Evolutionary conservation across 53 echinoderm and acorn worm genomes (phyloP), one percentile per base, ranked within the genome.

Genomic region (Antedon mediterranea): DNA sequence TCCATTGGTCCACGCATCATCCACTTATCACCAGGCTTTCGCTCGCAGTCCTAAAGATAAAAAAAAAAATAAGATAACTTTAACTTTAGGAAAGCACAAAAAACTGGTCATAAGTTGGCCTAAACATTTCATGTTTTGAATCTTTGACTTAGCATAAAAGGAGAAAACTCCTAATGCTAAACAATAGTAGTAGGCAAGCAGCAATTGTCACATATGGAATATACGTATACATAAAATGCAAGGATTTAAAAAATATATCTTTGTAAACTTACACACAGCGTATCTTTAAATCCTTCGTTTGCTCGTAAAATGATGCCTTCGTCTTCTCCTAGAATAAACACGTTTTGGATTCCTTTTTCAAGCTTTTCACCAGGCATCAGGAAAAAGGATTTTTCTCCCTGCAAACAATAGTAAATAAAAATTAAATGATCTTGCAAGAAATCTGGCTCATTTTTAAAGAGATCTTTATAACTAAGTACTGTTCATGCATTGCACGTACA

Each of bases 381-480:
- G 88, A 98, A 98, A 86, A 98, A 98, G 7, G 98, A 98, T 78
- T 86, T 93, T 85, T 98, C 98, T 78, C 98, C 98, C 98, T 95
- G 57, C 37, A 37, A 37, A n/a, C n/a, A n/a, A n/a, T n/a, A n/a
- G n/a, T n/a, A n/a, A n/a, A n/a, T n/a, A n/a, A n/a, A n/a, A n/a
- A n/a, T n/a, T n/a, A n/a, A n/a, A n/a, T n/a, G n/a, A n/a, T n/a
- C n/a, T n/a, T n/a, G n/a, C n/a, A n/a, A n/a, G n/a, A n/a, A n/a
- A n/a, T n/a, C n/a, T n/a, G n/a, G n/a, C n/a, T n/a, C n/a, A n/a
- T n/a, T n/a, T n/a, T n/a, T n/a, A n/a, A n/a, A n/a, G n/a, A n/a
- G n/a, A n/a, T n/a, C n/a, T n/a, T n/a, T n/a, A n/a, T n/a, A n/a
- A n/a, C n/a, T n/a, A n/a, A n/a, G n/a, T n/a, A n/a, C n/a, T n/a